Evolutionary conservation across 2,888 invertebrate genomes (phyloP).

Genomic region (Microctonus aethiopoides): DNA sequence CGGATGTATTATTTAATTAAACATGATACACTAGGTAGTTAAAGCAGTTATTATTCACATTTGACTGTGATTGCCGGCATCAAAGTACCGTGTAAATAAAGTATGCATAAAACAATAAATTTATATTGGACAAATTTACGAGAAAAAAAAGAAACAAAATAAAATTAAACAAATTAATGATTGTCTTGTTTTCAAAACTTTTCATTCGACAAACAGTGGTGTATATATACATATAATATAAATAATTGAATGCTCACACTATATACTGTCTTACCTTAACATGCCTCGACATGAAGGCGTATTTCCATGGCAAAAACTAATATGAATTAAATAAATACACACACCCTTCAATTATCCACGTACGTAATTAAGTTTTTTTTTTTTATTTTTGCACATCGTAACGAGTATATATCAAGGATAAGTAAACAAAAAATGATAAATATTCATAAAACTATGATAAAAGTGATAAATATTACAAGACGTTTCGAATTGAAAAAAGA

Average conservation of each 20-base stretch:
- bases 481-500: too few relatives aligned
- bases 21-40: too few relatives aligned
- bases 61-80: background rate
- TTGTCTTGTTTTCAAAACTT: too few relatives aligned
- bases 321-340: background rate
- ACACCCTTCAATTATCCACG: background rate
- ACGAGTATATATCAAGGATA: background rate
- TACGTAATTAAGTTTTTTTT: background rate
- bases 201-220: too few relatives aligned
- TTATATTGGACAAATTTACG: background rate
- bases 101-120: background rate
- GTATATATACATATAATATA: too few relatives aligned
- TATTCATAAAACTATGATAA: too few relatives aligned
- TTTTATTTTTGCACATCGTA: background rate
- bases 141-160: too few relatives aligned
- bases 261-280: constrained; percentile 16
- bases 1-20: too few relatives aligned
- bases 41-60: too few relatives aligned
- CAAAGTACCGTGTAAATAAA: constrained; percentile 24
- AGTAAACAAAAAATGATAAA: background rate
- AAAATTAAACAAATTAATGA: too few relatives aligned
- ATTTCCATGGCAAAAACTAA: background rate
- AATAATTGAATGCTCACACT: too few relatives aligned
- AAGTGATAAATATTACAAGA: background rate
- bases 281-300: background rate